phyloP scores from a whole-genome alignment of 2,113 vertebrate genomes.

The Dicerorhinus sumatrensis region DNA sequence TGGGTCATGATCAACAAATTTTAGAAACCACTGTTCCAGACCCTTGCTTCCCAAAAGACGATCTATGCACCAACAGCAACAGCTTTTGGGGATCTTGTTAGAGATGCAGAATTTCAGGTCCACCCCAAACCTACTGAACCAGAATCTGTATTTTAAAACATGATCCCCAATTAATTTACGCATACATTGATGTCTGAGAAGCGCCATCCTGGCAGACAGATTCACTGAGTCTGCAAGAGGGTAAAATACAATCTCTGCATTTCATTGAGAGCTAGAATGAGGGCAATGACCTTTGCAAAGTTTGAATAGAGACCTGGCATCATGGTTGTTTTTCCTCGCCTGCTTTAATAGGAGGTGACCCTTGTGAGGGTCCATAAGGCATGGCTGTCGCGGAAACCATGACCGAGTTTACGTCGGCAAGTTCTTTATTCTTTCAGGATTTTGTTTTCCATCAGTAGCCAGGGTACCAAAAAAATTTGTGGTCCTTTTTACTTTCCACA shows the following conservation, averaged over 20 bases:
- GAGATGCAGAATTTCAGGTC: slow-evolving; percentile 2
- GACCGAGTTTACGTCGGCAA: not conserved
- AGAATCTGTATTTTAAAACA: slow-evolving; percentile 44
- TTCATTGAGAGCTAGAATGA: slow-evolving; percentile 8
- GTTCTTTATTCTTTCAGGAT: slow-evolving; percentile 52
- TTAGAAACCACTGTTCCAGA: slow-evolving; percentile 3
- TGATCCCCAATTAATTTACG: not conserved
- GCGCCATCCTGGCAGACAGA: not conserved
- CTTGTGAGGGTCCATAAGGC: not conserved
- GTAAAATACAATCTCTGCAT: slow-evolving; percentile 13
- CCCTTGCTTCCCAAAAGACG: not conserved
- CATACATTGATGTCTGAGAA: not conserved
- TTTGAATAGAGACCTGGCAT: not conserved
- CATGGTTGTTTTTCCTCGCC: not conserved
- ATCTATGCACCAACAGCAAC: not conserved
- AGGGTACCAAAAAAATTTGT: not conserved
- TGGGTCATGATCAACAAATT: not conserved
- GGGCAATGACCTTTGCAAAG: not conserved
- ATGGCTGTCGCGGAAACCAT: not conserved
- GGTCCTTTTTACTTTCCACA: slow-evolving; percentile 47
- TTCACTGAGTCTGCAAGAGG: not conserved
- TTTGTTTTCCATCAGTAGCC: slow-evolving; percentile 41
- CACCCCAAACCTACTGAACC: not conserved
- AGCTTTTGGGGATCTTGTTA: not conserved
- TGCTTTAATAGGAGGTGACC: not conserved